These are phyloP conservation scores for Therioaphis trifolii DNA, from an alignment of 2,888 invertebrate genomes.

Conservation along the genomic window DNA sequence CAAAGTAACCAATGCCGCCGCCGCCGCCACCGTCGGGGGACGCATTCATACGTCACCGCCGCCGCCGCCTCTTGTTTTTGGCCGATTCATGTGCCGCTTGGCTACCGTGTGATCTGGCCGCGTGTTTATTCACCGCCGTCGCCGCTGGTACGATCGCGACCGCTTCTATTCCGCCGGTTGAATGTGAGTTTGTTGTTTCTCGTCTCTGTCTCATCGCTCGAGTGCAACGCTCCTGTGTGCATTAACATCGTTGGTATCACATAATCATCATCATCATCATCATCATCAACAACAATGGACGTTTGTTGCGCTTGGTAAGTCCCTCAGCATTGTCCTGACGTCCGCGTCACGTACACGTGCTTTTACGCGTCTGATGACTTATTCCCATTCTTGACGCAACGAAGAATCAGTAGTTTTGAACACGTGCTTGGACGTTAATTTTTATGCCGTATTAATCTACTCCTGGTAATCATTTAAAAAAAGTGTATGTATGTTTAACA, in stretches of 20 bases:
- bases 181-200: not conserved
- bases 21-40: conserved; percentile 52
- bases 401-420: not conserved
- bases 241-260: too few species aligned
- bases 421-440: not conserved
- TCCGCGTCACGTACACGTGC: too few species aligned
- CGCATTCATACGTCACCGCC: conserved; percentile 55
- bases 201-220: not conserved
- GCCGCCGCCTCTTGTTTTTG: conserved; percentile 15
- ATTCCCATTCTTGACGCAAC: too few species aligned
- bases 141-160: conserved; percentile 4
- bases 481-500: not conserved
- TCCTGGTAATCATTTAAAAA: too few species aligned
- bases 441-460: not conserved
- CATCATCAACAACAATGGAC: too few species aligned
- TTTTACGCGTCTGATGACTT: too few species aligned
- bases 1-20: conserved; percentile 53
- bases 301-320: too few species aligned
- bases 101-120: conserved; percentile 57
- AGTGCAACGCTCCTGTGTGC: too few species aligned
- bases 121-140: conserved; percentile 23
- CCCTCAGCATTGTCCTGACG: too few species aligned
- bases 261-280: too few species aligned
- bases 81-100: conserved; percentile 58
- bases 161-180: not conserved